phyloP scores from a whole-genome alignment of 2,888 invertebrate species.

The Leucoma salicis region DNA sequence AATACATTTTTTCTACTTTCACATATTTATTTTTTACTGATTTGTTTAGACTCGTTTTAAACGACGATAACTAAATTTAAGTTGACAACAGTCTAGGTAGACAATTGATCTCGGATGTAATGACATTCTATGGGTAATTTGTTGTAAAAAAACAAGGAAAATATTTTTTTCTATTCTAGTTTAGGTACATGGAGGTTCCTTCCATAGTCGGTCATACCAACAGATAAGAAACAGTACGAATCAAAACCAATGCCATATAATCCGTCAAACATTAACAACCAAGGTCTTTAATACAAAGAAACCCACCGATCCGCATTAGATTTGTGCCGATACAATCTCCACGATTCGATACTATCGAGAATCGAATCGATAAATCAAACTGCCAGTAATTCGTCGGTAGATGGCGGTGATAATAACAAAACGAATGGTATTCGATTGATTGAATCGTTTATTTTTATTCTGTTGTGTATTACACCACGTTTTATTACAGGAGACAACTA shows the following conservation, averaged over 20 bases:
- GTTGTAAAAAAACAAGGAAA: too few relatives aligned
- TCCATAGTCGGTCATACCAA: too few relatives aligned
- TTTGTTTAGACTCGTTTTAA: too few relatives aligned
- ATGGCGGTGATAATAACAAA: constrained; percentile 36
- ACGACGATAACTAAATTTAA: too few relatives aligned
- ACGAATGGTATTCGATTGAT: constrained; percentile 27
- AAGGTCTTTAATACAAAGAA: constrained; percentile 3
- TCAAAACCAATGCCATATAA: neutral
- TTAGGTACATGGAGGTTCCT: too few relatives aligned
- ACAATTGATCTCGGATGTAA: too few relatives aligned
- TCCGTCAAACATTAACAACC: constrained; percentile 5
- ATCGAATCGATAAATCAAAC: constrained; percentile 41
- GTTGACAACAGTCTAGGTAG: too few relatives aligned
- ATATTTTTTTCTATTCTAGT: too few relatives aligned
- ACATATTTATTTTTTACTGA: too few relatives aligned
- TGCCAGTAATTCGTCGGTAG: constrained; percentile 43
- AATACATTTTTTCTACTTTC: too few relatives aligned
- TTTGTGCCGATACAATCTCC: constrained; percentile 28
- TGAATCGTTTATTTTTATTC: constrained; percentile 10
- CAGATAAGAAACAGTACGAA: neutral
- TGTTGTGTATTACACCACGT: neutral
- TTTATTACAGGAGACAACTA: too few relatives aligned
- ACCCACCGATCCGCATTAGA: constrained; percentile 16
- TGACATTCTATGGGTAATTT: too few relatives aligned
- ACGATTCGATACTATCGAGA: constrained; percentile 33